Base-by-base conservation (phyloP, 1,140 invertebrate genomes). In the Cydia amplana region DNA sequence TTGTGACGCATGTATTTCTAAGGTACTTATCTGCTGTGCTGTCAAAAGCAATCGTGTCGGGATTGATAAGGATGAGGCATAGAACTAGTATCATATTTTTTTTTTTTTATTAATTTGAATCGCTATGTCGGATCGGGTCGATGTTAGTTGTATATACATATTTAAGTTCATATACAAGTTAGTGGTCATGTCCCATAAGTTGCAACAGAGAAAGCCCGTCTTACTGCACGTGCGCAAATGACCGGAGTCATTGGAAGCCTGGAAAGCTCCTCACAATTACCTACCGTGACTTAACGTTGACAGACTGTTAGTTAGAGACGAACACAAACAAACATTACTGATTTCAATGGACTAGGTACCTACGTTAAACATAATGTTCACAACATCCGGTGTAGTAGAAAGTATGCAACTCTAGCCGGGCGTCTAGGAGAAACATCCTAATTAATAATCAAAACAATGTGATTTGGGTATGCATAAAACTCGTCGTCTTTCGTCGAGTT, bases 401-500 rank as follows among this genome's bases (percentile, higher is more conserved):
- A 67, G 64, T 67, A 67, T 32, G 51, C 51, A 55, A 55, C 16
- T 55, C n/a, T 55, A 55, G n/a, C 32, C 64, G 4, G 16, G 1
- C 16, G 25, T 5, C 16, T 32, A 32, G 46, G 64, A 67, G 28
- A 18, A 67, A 67, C 64, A 67, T 67, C 64, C 28, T 67, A 67
- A 67, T 67, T 67, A 67, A 64, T 64, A 64, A 28, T 64, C 63
- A 64, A 25, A 64, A 64, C 63, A 64, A 32, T 25, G 63, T 10
- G 36, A 40, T 40, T 40, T 40, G 36, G 9, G 36, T 40, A 40
- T 40, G 36, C 36, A 40, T 40, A 40, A 40, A 40, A 40, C 36
- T 40, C 1, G 36, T 40, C 4, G n/a, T 3, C 7, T 40, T 40
- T 40, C 36, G 36, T 40, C 36, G 36, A 10, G 7, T 40, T 40